Base-by-base conservation (phyloP, 1,140 invertebrate genomes). In the Drosophila nikananu region DNA sequence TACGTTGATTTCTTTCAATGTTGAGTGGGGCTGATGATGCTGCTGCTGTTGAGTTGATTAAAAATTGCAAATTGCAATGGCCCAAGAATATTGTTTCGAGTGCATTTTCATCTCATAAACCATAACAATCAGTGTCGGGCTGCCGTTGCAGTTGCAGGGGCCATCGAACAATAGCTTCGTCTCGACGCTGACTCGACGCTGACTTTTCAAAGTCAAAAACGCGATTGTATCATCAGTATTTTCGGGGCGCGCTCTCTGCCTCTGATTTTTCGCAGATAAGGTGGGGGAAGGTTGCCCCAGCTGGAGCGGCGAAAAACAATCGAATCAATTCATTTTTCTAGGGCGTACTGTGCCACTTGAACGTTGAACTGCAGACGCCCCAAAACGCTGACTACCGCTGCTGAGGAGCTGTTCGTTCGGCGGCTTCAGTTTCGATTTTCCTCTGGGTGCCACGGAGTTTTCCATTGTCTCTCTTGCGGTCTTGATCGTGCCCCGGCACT, bases 331-430 rank as follows among this genome's bases (percentile, higher is more conserved):
- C 90, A 92, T 91, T 91, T 89, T 91, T 91, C 86, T 91, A 91
- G 89, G 81, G 89, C 83, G 89, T 91, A 87, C 83, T 81, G 64
- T 92, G 91, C 91, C 91, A 92, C 91, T 92, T 92, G 91, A 92
- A 92, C 91, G 91, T 92, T 92, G 91, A 92, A 92, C 91, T 91
- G 91, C 91, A 92, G 89, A 92, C 91, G 91, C 91, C 91, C 87
- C 87, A 49, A 90, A 90, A 90, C 83, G 80, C 77, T 91, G 91
- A 92, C 91, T 92, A 91, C 91, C 81, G 91, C 60, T 60, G 67
- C 58, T 17, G 48, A 27, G 25, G 49, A 51, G 48, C 48, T 49
- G n/a, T 51, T 51, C 48, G n/a, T n/a, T n/a, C n/a, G n/a, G n/a
- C n/a, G 19, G 48, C 48, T 51, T 64, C 44, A 17, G 65, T 21